Evolutionary conservation across 92 coral and sea anemone species (phyloP).

Genomic region (Siderastrea radians): DNA sequence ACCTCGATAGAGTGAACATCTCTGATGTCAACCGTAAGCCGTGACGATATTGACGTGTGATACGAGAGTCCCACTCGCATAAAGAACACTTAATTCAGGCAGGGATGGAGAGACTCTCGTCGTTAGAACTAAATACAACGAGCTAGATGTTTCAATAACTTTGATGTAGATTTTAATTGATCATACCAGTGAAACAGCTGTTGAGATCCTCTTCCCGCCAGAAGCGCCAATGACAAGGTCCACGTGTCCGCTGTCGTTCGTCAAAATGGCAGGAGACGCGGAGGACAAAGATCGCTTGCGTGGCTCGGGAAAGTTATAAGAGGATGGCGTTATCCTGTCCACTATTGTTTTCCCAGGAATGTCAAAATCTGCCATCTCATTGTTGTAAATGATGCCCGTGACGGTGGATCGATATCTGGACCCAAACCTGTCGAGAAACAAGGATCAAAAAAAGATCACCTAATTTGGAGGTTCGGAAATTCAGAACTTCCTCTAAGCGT

Average conservation of each 20-base stretch:
- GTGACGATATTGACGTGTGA: too few relatives aligned
- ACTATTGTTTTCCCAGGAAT: conserved; percentile 39
- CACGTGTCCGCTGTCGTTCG: conserved; percentile 55
- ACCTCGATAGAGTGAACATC: too few relatives aligned
- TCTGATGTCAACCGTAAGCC: too few relatives aligned
- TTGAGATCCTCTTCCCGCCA: conserved; percentile 74
- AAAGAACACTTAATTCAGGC: too few relatives aligned
- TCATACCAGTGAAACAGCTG: conserved; percentile 72
- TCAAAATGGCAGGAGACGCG: conserved; percentile 70
- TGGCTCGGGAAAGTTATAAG: conserved; percentile 66
- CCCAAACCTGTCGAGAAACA: conserved; percentile 61
- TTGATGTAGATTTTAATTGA: conserved; percentile 14
- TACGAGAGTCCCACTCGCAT: too few relatives aligned
- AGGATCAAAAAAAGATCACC: too few relatives aligned
- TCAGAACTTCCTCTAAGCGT: too few relatives aligned
- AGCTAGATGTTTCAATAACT: too few relatives aligned
- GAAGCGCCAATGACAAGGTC: conserved; percentile 73
- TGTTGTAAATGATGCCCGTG: conserved; percentile 80
- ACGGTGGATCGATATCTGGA: conserved; percentile 55
- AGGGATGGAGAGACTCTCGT: too few relatives aligned
- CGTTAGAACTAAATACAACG: too few relatives aligned
- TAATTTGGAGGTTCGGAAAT: too few relatives aligned
- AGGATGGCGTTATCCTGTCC: conserved; percentile 60
- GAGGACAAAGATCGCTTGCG: conserved; percentile 80
- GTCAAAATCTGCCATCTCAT: conserved; percentile 79